Base-by-base conservation (phyloP, 2,797 vertebrate genomes). In the Adrianichthys oophorus region DNA sequence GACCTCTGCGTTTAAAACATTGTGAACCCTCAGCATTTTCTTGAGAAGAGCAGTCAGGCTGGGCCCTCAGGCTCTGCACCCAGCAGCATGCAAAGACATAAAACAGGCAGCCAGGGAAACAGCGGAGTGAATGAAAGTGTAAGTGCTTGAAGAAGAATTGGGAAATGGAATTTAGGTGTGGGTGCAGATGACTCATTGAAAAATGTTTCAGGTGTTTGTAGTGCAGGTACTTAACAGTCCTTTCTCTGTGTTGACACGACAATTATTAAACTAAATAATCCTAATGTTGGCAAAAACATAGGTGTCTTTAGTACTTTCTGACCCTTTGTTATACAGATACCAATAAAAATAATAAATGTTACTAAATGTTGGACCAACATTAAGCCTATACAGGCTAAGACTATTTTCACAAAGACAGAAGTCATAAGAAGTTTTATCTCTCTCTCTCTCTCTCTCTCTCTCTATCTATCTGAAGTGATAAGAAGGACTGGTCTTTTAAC, bases 11-110 rank as follows among this genome's bases (percentile, higher is more conserved):
- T 90, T 87, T 89, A 86, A 29, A 91, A 78, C 44, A 58, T 82
- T 76, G 85, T 81, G 82, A 91, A 91, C 88, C 87, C 84, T 78
- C 70, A 89, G 80, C 91, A 91, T 92, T 92, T 93, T 91, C 90
- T 91, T 91, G 86, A 79, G 83, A 88, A 74, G 84, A 89, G 77
- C 78, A 87, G 85, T 71, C 85, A 83, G 85, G 85, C 77, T 80
- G 49, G 77, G 82, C 88, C 91, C 84, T 70, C 54, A 85, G 90
- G 91, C 87, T 45, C 52, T 59, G 59, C 74, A 69, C 57, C 52
- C 52, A 89, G 80, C 85, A 87, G 83, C 80, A 82, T 85, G 73
- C 71, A 83, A 67, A 80, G 48, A 70, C 62, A 76, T 61, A 64
- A 83, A 61, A 68, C 51, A 69, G 77, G 23, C 44, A 80, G 68